phyloP scores from a whole-genome alignment of 1,140 invertebrate species.

The Drosophila saltans region DNA sequence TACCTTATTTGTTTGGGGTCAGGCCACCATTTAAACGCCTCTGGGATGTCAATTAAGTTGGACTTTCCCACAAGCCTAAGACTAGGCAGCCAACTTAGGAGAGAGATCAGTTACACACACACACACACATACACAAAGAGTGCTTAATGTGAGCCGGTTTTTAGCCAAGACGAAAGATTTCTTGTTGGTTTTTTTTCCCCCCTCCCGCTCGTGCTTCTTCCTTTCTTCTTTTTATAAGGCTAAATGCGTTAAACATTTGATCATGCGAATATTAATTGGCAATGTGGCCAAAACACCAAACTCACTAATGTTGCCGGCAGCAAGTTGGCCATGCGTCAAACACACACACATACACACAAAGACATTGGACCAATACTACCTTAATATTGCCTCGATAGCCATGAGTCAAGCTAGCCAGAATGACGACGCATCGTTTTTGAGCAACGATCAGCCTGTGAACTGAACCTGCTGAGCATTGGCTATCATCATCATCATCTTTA shows the following conservation, averaged over 20 bases:
- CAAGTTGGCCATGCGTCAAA: conserved; percentile 66
- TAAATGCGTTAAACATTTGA: conserved; percentile 82
- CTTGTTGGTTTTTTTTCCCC: conserved; percentile 60
- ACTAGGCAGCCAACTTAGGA: conserved; percentile 11
- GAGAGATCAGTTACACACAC: conserved; percentile 73
- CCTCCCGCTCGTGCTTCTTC: background rate
- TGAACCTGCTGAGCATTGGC: conserved; percentile 18
- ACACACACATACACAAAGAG: conserved; percentile 55
- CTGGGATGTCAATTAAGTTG: conserved; percentile 66
- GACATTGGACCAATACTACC: conserved; percentile 12
- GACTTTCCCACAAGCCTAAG: conserved; percentile 68
- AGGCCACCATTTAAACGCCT: conserved; percentile 55
- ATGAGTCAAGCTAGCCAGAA: conserved; percentile 60
- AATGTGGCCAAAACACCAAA: conserved; percentile 61
- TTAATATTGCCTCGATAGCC: conserved; percentile 25
- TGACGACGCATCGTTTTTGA: conserved; percentile 52
- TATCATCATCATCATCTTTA: background rate
- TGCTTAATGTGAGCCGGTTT: conserved; percentile 75
- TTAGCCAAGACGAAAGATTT: conserved; percentile 28
- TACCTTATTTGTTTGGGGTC: conserved; percentile 49
- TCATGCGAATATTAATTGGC: conserved; percentile 82
- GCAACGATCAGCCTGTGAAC: conserved; percentile 14
- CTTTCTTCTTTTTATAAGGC: conserved; percentile 59
- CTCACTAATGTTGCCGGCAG: conserved; percentile 66
- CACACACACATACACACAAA: conserved; percentile 44